Evolutionary conservation across 2,888 invertebrate species (phyloP).

Genomic region (Catocala nupta): DNA sequence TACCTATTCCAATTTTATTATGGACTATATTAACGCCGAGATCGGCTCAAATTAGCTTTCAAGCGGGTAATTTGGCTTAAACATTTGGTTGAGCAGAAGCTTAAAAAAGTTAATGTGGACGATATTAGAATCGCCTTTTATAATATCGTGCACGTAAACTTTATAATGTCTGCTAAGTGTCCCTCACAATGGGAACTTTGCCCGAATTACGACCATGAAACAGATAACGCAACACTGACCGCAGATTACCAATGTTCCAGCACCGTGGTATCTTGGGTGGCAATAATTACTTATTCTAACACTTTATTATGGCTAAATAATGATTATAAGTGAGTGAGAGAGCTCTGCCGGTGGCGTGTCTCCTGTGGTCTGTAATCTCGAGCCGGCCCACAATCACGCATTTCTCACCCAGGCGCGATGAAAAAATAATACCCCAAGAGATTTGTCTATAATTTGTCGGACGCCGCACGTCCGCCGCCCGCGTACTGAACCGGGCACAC

Average conservation of each 20-base stretch:
- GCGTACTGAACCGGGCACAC: conserved; percentile 47
- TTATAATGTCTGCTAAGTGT: conserved; percentile 50
- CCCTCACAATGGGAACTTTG: conserved; percentile 38
- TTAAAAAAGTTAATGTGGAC: conserved; percentile 62
- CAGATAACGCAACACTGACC: conserved; percentile 37
- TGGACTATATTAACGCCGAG: conserved; percentile 66
- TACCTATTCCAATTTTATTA: conserved; percentile 69
- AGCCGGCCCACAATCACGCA: conserved; percentile 85
- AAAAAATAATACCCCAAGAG: conserved; percentile 85
- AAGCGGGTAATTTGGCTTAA: conserved; percentile 64
- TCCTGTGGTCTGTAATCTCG: conserved; percentile 80
- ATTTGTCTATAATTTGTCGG: conserved; percentile 86
- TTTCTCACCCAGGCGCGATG: conserved; percentile 86
- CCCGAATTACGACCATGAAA: conserved; percentile 33
- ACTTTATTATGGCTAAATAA: conserved; percentile 85
- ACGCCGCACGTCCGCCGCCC: conserved; percentile 68
- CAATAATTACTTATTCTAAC: conserved; percentile 79
- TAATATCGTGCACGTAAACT: conserved; percentile 48
- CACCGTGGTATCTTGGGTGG: conserved; percentile 69
- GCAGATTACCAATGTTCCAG: conserved; percentile 39
- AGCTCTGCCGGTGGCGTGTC: conserved; percentile 81
- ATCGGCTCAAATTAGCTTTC: conserved; percentile 62
- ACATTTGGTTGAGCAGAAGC: conserved; percentile 64
- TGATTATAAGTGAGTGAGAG: conserved; percentile 80
- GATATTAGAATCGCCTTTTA: conserved; percentile 57